Percentiles rank a stretch among this genome's conserved stretches.
Evolutionary conservation across 2,113 vertebrate genomes (phyloP).

Genomic region (Diphyllodes magnificus): DNA sequence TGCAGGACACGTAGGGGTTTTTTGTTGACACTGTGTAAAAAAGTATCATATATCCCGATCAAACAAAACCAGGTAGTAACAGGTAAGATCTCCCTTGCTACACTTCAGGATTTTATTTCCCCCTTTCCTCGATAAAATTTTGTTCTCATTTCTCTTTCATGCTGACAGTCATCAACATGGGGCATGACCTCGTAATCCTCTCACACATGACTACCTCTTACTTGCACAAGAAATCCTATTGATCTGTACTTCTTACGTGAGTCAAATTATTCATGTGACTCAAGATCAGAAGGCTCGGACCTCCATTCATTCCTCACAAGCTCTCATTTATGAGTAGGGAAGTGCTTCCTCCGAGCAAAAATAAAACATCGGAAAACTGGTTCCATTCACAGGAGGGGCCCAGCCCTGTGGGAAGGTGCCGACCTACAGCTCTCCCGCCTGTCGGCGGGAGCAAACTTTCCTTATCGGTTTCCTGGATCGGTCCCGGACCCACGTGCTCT

Average conservation of each 20-base stretch:
- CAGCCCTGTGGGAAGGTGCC: not conserved
- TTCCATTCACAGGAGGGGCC: not conserved
- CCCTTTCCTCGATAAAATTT: not conserved
- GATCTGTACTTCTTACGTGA: not conserved
- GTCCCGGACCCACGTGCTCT: not conserved
- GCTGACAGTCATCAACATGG: not conserved
- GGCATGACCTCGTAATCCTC: not conserved
- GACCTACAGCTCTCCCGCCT: not conserved
- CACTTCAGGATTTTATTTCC: not conserved
- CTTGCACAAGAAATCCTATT: constrained; percentile 4
- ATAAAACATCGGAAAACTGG: not conserved
- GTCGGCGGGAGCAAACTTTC: not conserved
- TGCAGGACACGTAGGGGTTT: not conserved
- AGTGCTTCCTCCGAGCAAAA: not conserved
- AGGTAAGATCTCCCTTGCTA: not conserved
- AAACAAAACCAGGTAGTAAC: not conserved
- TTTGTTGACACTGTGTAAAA: constrained; percentile 20
- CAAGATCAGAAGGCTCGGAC: constrained; percentile 6
- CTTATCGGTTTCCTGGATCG: not conserved
- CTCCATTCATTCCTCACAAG: not conserved
- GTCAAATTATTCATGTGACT: not conserved
- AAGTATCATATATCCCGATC: not conserved
- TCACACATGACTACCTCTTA: not conserved
- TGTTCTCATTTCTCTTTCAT: not conserved
- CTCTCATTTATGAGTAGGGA: not conserved